Evolutionary conservation across 1,140 invertebrate genomes (phyloP).

Genomic region (Drosophila ironensis): DNA sequence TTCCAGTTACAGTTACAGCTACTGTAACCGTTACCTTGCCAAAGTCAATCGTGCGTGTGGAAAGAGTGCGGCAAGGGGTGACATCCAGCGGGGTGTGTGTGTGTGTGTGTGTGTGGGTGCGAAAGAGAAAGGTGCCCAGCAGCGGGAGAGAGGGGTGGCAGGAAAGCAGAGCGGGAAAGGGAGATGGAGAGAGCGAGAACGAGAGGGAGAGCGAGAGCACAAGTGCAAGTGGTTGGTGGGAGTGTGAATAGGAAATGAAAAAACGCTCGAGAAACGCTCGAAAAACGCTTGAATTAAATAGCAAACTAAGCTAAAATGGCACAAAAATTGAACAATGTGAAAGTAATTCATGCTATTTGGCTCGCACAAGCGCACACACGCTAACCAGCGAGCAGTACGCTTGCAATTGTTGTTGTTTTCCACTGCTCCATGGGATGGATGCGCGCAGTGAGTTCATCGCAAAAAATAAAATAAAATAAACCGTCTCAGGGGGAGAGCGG

Average conservation of each 20-base stretch:
- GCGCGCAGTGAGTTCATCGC: conserved; percentile 75
- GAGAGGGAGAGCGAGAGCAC: conserved; percentile 26
- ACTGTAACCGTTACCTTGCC: conserved; percentile 23
- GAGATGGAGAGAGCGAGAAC: conserved; percentile 11
- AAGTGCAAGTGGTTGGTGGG: conserved; percentile 69
- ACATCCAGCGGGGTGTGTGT: not conserved
- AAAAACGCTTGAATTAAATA: conserved; percentile 31
- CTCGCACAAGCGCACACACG: conserved; percentile 7
- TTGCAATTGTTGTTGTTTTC: conserved; percentile 58
- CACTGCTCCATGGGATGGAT: conserved; percentile 41
- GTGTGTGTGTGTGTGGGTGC: not conserved
- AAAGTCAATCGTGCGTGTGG: conserved; percentile 8
- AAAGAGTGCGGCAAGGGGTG: not conserved
- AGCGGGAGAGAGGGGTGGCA: not conserved
- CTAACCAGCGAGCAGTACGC: conserved; percentile 29
- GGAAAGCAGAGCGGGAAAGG: no score
- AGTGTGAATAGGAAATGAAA: not conserved
- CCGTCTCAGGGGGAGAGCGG: not conserved
- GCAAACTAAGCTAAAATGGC: conserved; percentile 1
- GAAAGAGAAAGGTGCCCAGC: not conserved
- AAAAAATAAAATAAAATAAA: conserved; percentile 62
- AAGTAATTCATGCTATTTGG: conserved; percentile 63
- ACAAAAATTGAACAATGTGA: conserved; percentile 57
- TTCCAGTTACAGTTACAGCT: conserved; percentile 21
- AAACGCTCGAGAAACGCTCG: conserved; percentile 6